phyloP scores from a whole-genome alignment of 2,888 invertebrate species.

The Orgyia antiqua region DNA sequence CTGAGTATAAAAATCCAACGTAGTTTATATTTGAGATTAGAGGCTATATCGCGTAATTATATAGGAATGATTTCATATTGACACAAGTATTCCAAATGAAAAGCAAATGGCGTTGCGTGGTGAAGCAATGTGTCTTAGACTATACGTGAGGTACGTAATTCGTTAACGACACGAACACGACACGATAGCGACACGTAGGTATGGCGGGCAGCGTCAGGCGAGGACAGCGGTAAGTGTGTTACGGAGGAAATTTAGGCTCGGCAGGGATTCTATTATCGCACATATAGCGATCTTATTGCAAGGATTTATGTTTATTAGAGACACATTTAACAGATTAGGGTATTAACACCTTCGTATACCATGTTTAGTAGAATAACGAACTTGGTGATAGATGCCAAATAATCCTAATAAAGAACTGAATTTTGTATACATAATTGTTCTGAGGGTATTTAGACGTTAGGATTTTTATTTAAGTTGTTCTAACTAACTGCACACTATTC shows the following conservation, averaged over 20 bases:
- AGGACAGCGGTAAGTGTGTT: slow-evolving; percentile 45
- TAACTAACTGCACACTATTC: slow-evolving; percentile 33
- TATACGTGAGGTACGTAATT: too few species aligned
- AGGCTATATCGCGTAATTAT: slow-evolving; percentile 41
- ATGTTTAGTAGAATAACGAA: slow-evolving; percentile 69
- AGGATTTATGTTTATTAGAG: slow-evolving; percentile 58
- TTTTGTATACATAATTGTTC: slow-evolving; percentile 75
- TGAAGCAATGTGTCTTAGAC: not conserved
- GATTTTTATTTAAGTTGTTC: slow-evolving; percentile 55
- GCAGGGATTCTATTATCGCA: slow-evolving; percentile 62
- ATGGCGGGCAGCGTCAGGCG: slow-evolving; percentile 19
- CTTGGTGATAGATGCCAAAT: slow-evolving; percentile 77
- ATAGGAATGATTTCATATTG: slow-evolving; percentile 32
- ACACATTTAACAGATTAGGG: slow-evolving; percentile 61
- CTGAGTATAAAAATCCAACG: slow-evolving; percentile 24
- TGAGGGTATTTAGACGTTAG: slow-evolving; percentile 74
- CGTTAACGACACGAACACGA: too few species aligned
- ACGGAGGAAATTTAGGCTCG: slow-evolving; percentile 69
- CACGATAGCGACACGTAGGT: slow-evolving; percentile 18
- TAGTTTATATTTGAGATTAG: slow-evolving; percentile 32
- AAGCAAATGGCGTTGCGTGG: slow-evolving; percentile 29
- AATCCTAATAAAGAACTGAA: slow-evolving; percentile 78
- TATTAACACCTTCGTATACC: slow-evolving; percentile 72
- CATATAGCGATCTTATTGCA: slow-evolving; percentile 34
- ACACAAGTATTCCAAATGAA: slow-evolving; percentile 31